Conservation (phyloP, 2,113 vertebrate genomes). For the Corythornis vintsioides region DNA sequence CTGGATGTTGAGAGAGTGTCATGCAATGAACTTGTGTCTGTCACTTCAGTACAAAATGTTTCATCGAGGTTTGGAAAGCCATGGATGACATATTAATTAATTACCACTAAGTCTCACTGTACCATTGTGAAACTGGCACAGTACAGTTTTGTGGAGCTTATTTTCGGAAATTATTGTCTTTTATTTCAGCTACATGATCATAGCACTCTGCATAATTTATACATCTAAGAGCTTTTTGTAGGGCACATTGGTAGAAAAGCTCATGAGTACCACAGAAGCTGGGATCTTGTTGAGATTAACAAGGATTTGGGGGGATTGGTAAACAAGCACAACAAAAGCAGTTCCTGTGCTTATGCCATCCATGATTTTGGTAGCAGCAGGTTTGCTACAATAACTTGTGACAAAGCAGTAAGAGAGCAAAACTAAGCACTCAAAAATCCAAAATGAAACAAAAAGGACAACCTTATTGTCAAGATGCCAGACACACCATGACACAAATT, state of each 20-base stretch:
- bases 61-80: background rate
- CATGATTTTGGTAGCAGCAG: constrained; percentile 2
- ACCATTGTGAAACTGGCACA: background rate
- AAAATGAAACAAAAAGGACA: background rate
- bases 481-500: background rate
- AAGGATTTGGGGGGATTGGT: background rate
- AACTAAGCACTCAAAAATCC: constrained; percentile 22
- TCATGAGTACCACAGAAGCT: background rate
- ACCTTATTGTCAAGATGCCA: background rate
- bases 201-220: constrained; percentile 61
- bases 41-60: background rate
- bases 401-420: constrained; percentile 43
- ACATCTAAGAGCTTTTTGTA: constrained; percentile 30
- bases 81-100: constrained; percentile 36
- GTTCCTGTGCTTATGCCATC: background rate
- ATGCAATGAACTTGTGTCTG: background rate
- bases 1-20: background rate
- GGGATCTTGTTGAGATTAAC: background rate
- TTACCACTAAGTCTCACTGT: background rate
- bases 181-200: constrained; percentile 33
- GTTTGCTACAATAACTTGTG: constrained; percentile 1
- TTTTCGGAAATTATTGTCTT: constrained; percentile 39
- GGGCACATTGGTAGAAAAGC: background rate
- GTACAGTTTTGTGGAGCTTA: constrained; percentile 8
- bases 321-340: constrained; percentile 8